Evolutionary conservation across 2,113 vertebrate genomes (phyloP), one percentile per base, ranked within the genome.

Genomic region (Neotragus pygmaeus): DNA sequence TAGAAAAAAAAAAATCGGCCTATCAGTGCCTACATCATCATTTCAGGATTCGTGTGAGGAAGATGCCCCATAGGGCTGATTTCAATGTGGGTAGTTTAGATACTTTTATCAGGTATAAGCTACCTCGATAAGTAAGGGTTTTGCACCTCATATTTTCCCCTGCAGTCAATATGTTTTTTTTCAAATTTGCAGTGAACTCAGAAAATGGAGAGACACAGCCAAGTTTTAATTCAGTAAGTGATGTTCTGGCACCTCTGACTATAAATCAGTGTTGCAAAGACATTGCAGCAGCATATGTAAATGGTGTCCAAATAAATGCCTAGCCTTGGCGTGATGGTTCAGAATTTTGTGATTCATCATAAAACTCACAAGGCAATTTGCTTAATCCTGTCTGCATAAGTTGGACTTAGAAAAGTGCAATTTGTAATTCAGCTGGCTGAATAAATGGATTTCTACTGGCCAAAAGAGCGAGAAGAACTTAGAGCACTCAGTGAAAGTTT

Each of bases 351-450:
- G 84, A 85, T 97, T 94, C 96, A 87, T 96, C 88, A 49, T 90
- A 81, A 57, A 77, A 91, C 77, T 94, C 84, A 94, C 27, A 51
- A 89, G 96, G 82, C 51, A 92, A 95, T 95, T 97, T 95, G 92
- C 96, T 85, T 95, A 95, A 96, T 98, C 96, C 97, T 98, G 90
- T 78, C 89, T 97, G 78, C 3, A n/a, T 94, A 90, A 97, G 33
- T 85, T 90, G 83, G 89, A 93, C 70, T 94, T 98, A 93, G 60
- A 97, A 73, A 97, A 90, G 89, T 98, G 58, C 33, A 58, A 94
- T 98, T 97, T 97, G 92, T 96, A 98, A 80, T 60, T 91, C 95
- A 98, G 90, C 85, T 94, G 87, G 64, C 96, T 58, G 75, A 96
- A 93, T 98, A 95, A 96, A 66, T 30, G 78, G 49, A 91, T 98